phyloP scores from a whole-genome alignment of 2,888 invertebrate genomes.

The Dendrolimus houi region DNA sequence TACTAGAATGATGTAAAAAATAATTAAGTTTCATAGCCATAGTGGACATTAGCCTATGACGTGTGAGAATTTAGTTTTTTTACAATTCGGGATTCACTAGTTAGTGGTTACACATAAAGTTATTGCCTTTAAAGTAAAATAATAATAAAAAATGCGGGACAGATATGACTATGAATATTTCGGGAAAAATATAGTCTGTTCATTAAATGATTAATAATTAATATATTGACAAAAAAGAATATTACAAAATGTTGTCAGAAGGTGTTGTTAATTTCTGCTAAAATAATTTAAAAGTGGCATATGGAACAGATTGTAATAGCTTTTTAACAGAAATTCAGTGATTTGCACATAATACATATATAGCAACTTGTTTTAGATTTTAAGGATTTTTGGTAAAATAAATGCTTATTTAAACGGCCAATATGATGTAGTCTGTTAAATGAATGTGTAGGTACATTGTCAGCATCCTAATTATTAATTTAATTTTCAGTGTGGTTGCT shows the following conservation, averaged over 20 bases:
- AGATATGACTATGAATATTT: neutral
- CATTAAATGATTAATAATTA: too few relatives aligned
- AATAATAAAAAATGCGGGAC: conserved; percentile 14
- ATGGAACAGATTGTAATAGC: too few relatives aligned
- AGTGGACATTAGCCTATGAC: conserved; percentile 50
- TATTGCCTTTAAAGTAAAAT: conserved; percentile 31
- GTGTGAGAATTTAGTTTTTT: conserved; percentile 65
- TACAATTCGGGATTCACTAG: conserved; percentile 61
- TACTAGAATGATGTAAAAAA: conserved; percentile 45
- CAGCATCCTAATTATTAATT: conserved; percentile 1
- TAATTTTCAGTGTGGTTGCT: conserved; percentile 1
- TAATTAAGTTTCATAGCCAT: conserved; percentile 56
- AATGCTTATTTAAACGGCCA: conserved; percentile 37
- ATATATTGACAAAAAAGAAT: too few relatives aligned
- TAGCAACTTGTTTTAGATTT: conserved; percentile 17
- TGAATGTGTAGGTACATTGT: conserved; percentile 17
- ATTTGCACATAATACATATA: conserved; percentile 5
- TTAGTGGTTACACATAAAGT: conserved; percentile 44
- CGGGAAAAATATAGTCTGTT: too few relatives aligned
- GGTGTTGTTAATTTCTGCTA: too few relatives aligned
- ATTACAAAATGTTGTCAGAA: too few relatives aligned
- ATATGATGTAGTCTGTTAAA: conserved; percentile 35
- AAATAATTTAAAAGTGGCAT: too few relatives aligned
- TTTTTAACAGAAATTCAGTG: conserved; percentile 2
- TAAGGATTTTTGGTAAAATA: conserved; percentile 27